Conservation (phyloP, 2,113 vertebrate genomes). For the Eurystomus gularis region DNA sequence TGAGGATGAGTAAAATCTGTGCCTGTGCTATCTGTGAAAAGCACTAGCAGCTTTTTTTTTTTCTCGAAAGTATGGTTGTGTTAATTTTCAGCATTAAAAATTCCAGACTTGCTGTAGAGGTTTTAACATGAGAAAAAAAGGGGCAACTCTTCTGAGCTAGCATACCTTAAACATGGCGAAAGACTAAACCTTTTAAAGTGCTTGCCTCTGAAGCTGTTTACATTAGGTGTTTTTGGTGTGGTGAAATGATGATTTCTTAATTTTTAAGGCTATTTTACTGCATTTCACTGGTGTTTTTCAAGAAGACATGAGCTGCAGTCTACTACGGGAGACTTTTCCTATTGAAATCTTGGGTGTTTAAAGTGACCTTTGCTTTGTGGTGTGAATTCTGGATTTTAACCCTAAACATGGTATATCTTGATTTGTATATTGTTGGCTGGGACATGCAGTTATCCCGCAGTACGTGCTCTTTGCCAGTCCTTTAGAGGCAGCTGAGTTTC, state of each 20-base stretch:
- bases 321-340: background rate
- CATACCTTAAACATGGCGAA: background rate
- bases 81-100: background rate
- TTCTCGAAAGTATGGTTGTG: background rate
- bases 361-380: background rate
- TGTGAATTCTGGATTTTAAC: background rate
- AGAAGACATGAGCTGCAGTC: background rate
- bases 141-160: background rate
- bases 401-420: background rate
- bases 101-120: background rate
- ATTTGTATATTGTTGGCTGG: background rate
- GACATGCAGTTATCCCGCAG: background rate
- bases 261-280: background rate
- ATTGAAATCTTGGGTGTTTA: fast-evolving
- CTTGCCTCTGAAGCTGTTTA: background rate
- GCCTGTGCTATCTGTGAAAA: background rate
- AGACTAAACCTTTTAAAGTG: background rate
- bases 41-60: background rate
- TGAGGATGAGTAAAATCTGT: background rate
- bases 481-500: background rate
- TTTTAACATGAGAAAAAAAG: background rate
- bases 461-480: background rate
- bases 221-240: background rate
- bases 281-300: background rate
- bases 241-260: background rate